Evolutionary conservation across 2,888 invertebrate species (phyloP), one percentile per base, ranked within the genome.

Genomic region (Phaedon cochleariae): DNA sequence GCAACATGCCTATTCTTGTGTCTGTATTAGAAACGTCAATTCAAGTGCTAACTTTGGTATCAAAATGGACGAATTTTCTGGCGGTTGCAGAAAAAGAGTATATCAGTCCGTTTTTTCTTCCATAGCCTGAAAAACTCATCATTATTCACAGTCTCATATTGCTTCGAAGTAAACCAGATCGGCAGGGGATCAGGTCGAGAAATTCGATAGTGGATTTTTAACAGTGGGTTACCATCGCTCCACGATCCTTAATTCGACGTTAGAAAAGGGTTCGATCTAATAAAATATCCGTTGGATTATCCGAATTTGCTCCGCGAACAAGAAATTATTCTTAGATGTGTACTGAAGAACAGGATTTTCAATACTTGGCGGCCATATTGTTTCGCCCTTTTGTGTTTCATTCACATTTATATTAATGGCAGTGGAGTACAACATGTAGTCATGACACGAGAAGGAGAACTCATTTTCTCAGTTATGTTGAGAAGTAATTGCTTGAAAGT

Each of bases 101-200:
- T n/a, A n/a, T n/a, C n/a, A n/a, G n/a, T n/a, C n/a, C n/a, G n/a
- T n/a, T n/a, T n/a, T n/a, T n/a, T n/a, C n/a, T n/a, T n/a, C n/a
- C n/a, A n/a, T n/a, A n/a, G 37, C 22, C 55, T 55, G 15, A 55
- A 37, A 20, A 37, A 20, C 41, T 55, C 55, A 55, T 55, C n/a
- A n/a, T n/a, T 41, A 37, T 55, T 55, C 55, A 41, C 15, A 22
- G 41, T 31, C 29, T 31, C 37, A 55, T 31, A 55, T 41, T 55
- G 41, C 55, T 55, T 41, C 37, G 15, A 55, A 20, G 34, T 29
- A 26, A 31, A 26, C 31, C 20, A 29, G 29, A 29, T 29, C n/a
- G n/a, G n/a, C n/a, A n/a, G n/a, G n/a, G n/a, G n/a, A 29, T 34
- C 34, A 34, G 12, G 12, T 34, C 34, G 6, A 17, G 41, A 21